Conservation (phyloP, 2,888 invertebrate genomes). For the Coelopa pilipes region DNA sequence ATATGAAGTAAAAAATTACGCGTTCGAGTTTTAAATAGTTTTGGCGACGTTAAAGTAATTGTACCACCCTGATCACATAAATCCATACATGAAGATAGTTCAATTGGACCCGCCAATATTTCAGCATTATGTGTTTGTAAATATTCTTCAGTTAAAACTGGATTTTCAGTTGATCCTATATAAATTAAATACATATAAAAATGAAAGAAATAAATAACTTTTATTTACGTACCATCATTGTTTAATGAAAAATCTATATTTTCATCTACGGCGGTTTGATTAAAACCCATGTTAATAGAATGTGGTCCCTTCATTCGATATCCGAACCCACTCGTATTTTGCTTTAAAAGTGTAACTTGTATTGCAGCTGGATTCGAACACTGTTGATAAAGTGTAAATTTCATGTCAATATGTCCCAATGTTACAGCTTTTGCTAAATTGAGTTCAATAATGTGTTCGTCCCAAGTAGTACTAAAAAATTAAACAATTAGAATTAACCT, state of each 20-base stretch:
- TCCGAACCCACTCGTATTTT: conserved; percentile 76
- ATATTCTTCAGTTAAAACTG: conserved; percentile 83
- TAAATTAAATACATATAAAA: conserved; percentile 21
- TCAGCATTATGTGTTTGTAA: conserved; percentile 89
- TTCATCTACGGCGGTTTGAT: conserved; percentile 66
- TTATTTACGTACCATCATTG: conserved; percentile 54
- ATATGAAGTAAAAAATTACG: conserved; percentile 84
- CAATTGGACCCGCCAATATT: conserved; percentile 88
- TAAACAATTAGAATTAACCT: conserved; percentile 19
- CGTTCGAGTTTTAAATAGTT: conserved; percentile 80
- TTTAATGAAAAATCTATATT: conserved; percentile 58
- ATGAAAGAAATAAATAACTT: conserved; percentile 17
- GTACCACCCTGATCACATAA: conserved; percentile 86
- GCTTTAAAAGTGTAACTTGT: conserved; percentile 77
- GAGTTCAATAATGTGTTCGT: conserved; percentile 91
- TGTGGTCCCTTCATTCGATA: conserved; percentile 68
- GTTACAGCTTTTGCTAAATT: conserved; percentile 82
- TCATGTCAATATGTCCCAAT: conserved; percentile 90
- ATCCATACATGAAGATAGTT: conserved; percentile 84
- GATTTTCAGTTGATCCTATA: conserved; percentile 72
- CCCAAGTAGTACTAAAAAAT: conserved; percentile 80
- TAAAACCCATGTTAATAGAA: conserved; percentile 65
- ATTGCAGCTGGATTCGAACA: conserved; percentile 83
- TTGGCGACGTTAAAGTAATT: conserved; percentile 87
- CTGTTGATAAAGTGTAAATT: conserved; percentile 83